These are phyloP conservation scores for Virgularia gustaviana DNA, from an alignment of 92 coral and sea anemone species.

Conservation along the genomic window DNA sequence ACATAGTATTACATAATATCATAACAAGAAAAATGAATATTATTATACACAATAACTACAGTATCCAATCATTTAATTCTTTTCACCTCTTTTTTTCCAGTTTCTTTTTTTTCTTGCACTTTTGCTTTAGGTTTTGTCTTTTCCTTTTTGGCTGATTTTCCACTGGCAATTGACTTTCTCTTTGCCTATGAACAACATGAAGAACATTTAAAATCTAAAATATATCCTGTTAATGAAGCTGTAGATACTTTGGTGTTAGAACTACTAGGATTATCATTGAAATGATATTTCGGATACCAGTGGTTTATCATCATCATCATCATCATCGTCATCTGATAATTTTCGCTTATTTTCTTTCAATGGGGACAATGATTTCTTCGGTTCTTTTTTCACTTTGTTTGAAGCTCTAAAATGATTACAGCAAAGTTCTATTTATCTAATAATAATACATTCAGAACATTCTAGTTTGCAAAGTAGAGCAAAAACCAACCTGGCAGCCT, in stretches of 20 bases:
- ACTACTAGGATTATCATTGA: not conserved
- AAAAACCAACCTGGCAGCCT: constrained; percentile 20
- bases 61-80: not conserved
- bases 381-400: constrained; percentile 62
- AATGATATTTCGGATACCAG: constrained; percentile 47
- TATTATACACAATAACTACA: not conserved
- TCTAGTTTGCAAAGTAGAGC: too few relatives aligned
- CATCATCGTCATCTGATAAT: constrained; percentile 18
- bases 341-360: constrained; percentile 19
- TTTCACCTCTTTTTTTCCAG: constrained; percentile 8
- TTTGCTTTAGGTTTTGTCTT: constrained; percentile 28
- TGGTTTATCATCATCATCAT: constrained; percentile 45
- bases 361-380: constrained; percentile 31
- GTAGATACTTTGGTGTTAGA: too few relatives aligned
- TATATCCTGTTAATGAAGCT: too few relatives aligned
- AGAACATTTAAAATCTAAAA: too few relatives aligned
- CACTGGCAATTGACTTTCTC: constrained; percentile 44
- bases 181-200: too few relatives aligned
- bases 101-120: constrained; percentile 51
- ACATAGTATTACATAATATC: too few relatives aligned
- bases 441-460: too few relatives aligned
- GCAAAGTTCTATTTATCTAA: too few relatives aligned
- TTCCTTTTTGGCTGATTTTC: constrained; percentile 59
- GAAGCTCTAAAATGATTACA: too few relatives aligned
- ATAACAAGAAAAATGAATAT: not conserved